Conservation (phyloP, 2,888 invertebrate species). For the Pocota personata region DNA sequence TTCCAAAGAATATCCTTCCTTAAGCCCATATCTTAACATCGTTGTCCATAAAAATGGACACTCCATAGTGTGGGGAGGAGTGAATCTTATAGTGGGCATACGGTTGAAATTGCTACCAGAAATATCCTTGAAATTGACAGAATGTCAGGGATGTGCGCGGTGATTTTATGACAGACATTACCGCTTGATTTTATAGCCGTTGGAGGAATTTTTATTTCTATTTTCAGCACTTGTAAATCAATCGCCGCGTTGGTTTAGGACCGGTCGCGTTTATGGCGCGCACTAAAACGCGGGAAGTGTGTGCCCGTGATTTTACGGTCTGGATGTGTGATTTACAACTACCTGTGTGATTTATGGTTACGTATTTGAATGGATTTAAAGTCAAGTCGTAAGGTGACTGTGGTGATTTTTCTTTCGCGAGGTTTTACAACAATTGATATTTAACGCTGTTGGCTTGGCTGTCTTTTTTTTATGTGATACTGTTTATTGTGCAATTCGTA, state of each 20-base stretch:
- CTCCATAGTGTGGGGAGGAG: constrained; percentile 31
- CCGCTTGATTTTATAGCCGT: constrained; percentile 66
- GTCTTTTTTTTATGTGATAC: constrained; percentile 24
- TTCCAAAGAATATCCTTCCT: constrained; percentile 45
- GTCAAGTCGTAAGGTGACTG: constrained; percentile 63
- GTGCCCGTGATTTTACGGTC: constrained; percentile 58
- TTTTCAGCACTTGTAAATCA: constrained; percentile 68
- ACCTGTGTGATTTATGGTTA: constrained; percentile 64
- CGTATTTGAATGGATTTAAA: constrained; percentile 61
- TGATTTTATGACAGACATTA: constrained; percentile 67
- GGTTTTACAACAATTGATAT: constrained; percentile 50
- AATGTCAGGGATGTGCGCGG: constrained; percentile 47
- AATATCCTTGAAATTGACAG: constrained; percentile 65
- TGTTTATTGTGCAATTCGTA: constrained; percentile 62
- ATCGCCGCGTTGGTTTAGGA: constrained; percentile 45
- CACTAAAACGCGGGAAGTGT: constrained; percentile 63
- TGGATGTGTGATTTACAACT: constrained; percentile 63
- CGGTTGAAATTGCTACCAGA: constrained; percentile 22
- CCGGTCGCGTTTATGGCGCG: constrained; percentile 54
- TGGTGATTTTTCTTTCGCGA: constrained; percentile 60
- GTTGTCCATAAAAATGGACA: constrained; percentile 42
- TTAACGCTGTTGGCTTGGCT: not conserved
- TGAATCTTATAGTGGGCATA: constrained; percentile 43
- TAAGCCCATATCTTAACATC: constrained; percentile 10
- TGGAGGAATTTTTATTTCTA: constrained; percentile 63